A percentile compares a stretch with the other conserved stretches of the same genome.
Conservation (phyloP, 1,140 invertebrate species). For the Diabrotica undecimpunctata region DNA sequence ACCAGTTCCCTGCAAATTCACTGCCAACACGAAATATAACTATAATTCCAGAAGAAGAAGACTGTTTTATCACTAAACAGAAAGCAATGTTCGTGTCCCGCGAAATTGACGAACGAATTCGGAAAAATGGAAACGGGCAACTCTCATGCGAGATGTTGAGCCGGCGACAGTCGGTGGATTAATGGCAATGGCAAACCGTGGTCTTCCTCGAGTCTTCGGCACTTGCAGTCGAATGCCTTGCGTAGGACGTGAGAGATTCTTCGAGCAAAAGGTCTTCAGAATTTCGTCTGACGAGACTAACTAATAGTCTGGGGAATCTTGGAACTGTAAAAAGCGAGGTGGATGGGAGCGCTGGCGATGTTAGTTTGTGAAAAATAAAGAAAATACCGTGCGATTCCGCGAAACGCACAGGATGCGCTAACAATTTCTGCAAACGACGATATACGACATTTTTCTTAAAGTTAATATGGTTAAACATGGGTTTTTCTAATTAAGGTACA, state of each 20-base stretch:
- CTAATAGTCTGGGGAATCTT: background rate
- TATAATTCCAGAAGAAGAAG: background rate
- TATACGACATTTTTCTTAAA: no score
- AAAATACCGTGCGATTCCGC: background rate
- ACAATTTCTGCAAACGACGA: background rate
- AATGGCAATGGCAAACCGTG: background rate
- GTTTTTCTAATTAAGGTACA: no score
- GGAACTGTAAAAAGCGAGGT: background rate
- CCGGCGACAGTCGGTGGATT: background rate
- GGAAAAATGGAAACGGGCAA: background rate
- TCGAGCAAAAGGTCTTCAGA: background rate
- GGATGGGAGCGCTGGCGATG: background rate
- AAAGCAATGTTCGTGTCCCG: background rate
- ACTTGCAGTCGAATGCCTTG: background rate
- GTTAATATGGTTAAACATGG: no score
- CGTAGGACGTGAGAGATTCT: conserved; percentile 1
- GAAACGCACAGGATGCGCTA: background rate
- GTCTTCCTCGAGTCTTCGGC: background rate
- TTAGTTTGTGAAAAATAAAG: background rate
- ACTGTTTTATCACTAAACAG: background rate
- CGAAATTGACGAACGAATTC: background rate
- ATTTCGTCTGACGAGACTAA: background rate
- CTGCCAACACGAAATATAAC: background rate
- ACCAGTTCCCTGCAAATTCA: no score
- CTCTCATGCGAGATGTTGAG: background rate